Evolutionary conservation across 2,888 invertebrate species (phyloP).

Genomic region (Ditula angustiorana): DNA sequence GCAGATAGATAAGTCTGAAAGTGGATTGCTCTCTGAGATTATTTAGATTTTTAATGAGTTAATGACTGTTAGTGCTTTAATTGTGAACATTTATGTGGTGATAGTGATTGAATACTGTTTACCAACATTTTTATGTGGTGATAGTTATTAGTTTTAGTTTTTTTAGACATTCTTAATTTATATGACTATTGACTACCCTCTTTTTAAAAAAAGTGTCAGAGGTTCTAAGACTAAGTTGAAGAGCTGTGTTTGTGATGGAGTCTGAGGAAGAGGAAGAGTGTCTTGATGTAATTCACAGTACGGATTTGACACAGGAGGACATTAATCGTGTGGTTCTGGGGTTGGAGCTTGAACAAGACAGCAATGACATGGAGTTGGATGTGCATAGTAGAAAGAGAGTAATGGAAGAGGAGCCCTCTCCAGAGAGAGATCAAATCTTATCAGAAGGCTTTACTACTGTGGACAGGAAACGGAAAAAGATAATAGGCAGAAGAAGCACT

Average conservation of each 20-base stretch:
- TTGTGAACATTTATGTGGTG: not conserved
- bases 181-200: not conserved
- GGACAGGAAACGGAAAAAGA: not conserved
- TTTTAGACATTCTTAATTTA: not conserved
- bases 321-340: not conserved
- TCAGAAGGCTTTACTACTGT: not conserved
- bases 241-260: not conserved
- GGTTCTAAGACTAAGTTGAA: not conserved
- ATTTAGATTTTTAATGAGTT: too few relatives aligned
- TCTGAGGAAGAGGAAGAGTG: not conserved
- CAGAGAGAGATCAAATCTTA: not conserved
- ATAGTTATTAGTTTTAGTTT: not conserved
- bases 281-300: not conserved
- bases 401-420: not conserved
- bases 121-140: not conserved
- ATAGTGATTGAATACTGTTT: not conserved
- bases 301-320: not conserved
- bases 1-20: too few relatives aligned
- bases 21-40: too few relatives aligned
- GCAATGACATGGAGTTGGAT: not conserved
- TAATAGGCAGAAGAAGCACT: not conserved
- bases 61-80: not conserved
- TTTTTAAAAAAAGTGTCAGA: not conserved
- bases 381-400: not conserved
- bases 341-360: not conserved